Base-by-base conservation (phyloP, 2,888 invertebrate genomes). In the Blastobasis lacticolella region DNA sequence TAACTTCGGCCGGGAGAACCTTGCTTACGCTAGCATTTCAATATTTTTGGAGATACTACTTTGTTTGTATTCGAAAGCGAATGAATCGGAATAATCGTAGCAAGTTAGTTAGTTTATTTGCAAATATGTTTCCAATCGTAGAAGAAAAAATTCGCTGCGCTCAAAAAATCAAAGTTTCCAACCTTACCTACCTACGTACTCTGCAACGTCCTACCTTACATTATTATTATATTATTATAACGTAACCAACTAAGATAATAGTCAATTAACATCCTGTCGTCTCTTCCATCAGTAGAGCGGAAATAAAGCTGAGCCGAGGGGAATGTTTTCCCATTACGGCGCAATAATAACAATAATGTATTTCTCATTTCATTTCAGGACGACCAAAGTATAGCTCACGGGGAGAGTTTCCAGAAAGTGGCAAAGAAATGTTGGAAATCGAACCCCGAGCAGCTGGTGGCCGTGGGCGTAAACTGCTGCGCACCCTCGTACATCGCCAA, bases 381-480 rank as follows among this genome's bases (percentile, higher is more conserved):
- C 58, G 73, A 84, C 58, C 82, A 87, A 71, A 88, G 87, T 57
- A 92, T 94, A 63, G 94, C 94, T 0, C 93, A 94, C 78, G 97
- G 97, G 0, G 97, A 96, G 67, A 88, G 89, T 52, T 94, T 97
- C 70, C 90, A 91, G 59, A 92, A 94, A 56, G 93, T 93, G 0
- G 94, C 94, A 0, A 86, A 89, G 56, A 87, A 90, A 47, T 93
- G 95, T 73, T 95, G 91, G 91, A 92, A 92, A 41, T 78, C 90
- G n/a, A 94, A 95, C 73, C 79, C 87, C 5, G 87, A 90, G 8
- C 91, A 91, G 66, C 87, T 97, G 57, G 87, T 96, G 10, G 98
- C 95, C 0, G 90, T 97, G 45, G 98, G 98, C 4, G 92, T 96
- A 0, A 98, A 98, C 80, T 98, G 98, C 81, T 90, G 95, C 46